Evolutionary conservation across 2,797 vertebrate species (phyloP).

Genomic region (Coregonus sp.): DNA sequence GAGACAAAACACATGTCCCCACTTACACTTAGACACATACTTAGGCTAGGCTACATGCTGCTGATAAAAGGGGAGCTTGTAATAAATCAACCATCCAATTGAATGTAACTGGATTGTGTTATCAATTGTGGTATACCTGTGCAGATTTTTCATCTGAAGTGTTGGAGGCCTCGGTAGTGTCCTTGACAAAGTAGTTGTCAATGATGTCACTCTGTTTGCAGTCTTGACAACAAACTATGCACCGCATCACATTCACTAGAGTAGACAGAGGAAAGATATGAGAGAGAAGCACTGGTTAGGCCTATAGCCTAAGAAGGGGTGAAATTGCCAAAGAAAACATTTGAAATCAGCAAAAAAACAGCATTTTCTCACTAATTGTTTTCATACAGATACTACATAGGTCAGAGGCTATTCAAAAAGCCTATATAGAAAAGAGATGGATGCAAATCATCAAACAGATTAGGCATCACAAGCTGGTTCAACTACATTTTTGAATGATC

Average conservation of each 20-base stretch:
- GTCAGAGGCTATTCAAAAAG: too few relatives aligned
- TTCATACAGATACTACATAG: too few relatives aligned
- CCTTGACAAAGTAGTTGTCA: conserved; percentile 98
- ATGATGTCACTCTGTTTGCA: conserved; percentile 96
- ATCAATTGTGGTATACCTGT: conserved; percentile 78
- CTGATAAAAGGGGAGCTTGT: not conserved
- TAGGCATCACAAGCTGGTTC: too few relatives aligned
- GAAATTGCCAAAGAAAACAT: not conserved
- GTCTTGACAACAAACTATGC: conserved; percentile 92
- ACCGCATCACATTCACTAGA: conserved; percentile 93
- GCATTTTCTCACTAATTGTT: too few relatives aligned
- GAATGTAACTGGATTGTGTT: not conserved
- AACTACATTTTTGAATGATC: too few relatives aligned
- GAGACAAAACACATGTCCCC: not conserved
- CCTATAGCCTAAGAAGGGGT: not conserved
- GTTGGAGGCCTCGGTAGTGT: conserved; percentile 87
- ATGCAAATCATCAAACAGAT: too few relatives aligned
- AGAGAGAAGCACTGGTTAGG: not conserved
- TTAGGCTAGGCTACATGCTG: not conserved
- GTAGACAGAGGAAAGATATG: conserved; percentile 9
- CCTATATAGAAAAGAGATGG: too few relatives aligned
- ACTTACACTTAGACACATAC: not conserved
- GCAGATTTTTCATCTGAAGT: conserved; percentile 90
- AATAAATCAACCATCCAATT: not conserved
- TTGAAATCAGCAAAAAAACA: not conserved